Base-by-base conservation (phyloP, 1,140 invertebrate species). In the Zaprionus davidi region DNA sequence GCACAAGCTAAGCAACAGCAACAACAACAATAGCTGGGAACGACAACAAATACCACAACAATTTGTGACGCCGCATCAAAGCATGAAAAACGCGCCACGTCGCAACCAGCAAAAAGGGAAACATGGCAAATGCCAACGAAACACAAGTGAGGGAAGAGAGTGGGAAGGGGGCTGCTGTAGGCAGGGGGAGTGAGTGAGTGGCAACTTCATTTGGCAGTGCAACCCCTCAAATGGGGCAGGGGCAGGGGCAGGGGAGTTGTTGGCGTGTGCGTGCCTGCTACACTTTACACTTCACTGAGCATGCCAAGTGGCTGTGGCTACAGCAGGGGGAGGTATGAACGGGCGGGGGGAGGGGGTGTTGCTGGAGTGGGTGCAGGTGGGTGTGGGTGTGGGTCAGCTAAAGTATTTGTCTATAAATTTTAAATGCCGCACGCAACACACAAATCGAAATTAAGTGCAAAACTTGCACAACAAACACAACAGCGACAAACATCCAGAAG, bases 1-100 rank as follows among this genome's bases (percentile, higher is more conserved):
- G 12, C 60, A 63, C 11, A 38, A 13, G 11, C 36, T 13, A 38
- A 12, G 6, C 28, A 28, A 41, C 38, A 12, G 2, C 24, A 62
- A 17, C 58, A 65, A 34, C 66, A 63, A 57, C 41, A 15, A 46
- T 46, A 5, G 41, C 41, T 3, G n/a, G 41, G 41, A 17, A 17
- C 41, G 41, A 46, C 71, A 75, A 67, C 51, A 80, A 81, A 78
- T 78, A 78, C 79, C 79, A 81, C 79, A 81, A 78, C 76, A 81
- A 78, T 81, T 81, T 81, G 79, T 78, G 67, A 81, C 67, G 79
- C 76, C 79, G 71, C 66, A 81, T 81, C 71, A 81, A 81, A 78
- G 76, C 79, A 78, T 81, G 79, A 81, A 81, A 75, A 70, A 69
- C 78, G 70, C 70, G 60, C 46, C 59, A 73, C 65, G 20, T 24